phyloP scores from a whole-genome alignment of 2,797 vertebrate species.

The Esox masquinongy region DNA sequence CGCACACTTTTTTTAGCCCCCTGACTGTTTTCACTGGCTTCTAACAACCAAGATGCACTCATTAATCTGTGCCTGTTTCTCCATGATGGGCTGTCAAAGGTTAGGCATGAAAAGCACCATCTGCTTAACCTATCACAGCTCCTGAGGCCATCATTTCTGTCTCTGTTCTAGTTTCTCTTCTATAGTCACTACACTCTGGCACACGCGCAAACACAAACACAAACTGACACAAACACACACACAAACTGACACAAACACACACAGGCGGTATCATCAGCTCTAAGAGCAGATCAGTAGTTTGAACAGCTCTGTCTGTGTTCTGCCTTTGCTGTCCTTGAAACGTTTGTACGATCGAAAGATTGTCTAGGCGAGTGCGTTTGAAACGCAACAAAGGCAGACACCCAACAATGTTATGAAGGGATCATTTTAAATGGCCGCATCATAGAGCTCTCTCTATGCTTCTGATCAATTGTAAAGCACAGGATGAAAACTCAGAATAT shows the following conservation, averaged over 20 bases:
- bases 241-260: not conserved
- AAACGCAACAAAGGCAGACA: not conserved
- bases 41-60: not conserved
- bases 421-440: not conserved
- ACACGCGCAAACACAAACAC: not conserved
- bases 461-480: not conserved
- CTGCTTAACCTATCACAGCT: constrained; percentile 40
- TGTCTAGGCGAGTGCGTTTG: not conserved
- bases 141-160: constrained; percentile 19
- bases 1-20: not conserved
- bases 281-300: not conserved
- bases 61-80: not conserved
- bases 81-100: constrained; percentile 29
- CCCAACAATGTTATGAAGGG: not conserved
- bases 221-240: too few relatives aligned
- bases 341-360: not conserved
- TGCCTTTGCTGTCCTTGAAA: not conserved
- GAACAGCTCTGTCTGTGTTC: not conserved
- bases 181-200: not conserved
- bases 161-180: not conserved
- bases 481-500: not conserved
- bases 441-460: not conserved
- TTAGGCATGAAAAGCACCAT: constrained; percentile 43
- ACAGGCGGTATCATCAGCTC: not conserved
- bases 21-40: not conserved